phyloP scores from a whole-genome alignment of 2,113 vertebrate genomes.

The Struthio camelus region DNA sequence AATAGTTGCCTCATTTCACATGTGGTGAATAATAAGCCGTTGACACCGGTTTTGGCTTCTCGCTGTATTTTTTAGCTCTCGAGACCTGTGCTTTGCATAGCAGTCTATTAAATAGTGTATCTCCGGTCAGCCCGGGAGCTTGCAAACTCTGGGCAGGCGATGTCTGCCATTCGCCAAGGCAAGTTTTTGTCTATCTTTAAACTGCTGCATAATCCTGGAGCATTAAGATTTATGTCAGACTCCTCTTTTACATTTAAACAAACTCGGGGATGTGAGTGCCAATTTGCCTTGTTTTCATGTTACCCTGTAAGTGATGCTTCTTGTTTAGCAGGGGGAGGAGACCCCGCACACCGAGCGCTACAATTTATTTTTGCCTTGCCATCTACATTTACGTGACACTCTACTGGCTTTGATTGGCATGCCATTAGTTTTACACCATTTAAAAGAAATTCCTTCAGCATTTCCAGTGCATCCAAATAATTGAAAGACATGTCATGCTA shows the following conservation, averaged over 20 bases:
- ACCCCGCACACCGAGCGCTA: background rate
- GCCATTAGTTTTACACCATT: slow-evolving; percentile 27
- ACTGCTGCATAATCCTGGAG: no score
- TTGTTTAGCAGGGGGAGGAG: background rate
- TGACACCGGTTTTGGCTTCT: background rate
- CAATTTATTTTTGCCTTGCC: background rate
- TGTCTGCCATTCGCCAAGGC: background rate
- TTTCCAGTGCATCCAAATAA: slow-evolving; percentile 23
- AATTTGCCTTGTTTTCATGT: background rate
- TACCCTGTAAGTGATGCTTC: background rate
- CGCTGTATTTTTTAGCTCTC: background rate
- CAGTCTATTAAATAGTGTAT: background rate
- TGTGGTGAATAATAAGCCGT: background rate
- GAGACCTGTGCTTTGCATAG: background rate
- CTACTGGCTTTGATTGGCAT: slow-evolving; percentile 27
- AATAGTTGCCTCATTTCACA: background rate
- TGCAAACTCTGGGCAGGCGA: background rate
- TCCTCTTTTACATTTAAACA: background rate
- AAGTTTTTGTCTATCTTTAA: background rate
- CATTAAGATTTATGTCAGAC: background rate
- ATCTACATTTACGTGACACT: slow-evolving; percentile 18
- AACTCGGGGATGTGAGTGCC: background rate
- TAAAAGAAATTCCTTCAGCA: slow-evolving; percentile 35
- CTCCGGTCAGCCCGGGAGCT: background rate
- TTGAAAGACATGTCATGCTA: slow-evolving; percentile 47